Evolutionary conservation across 2,113 vertebrate species (phyloP).

Genomic region (Ailurus styani): DNA sequence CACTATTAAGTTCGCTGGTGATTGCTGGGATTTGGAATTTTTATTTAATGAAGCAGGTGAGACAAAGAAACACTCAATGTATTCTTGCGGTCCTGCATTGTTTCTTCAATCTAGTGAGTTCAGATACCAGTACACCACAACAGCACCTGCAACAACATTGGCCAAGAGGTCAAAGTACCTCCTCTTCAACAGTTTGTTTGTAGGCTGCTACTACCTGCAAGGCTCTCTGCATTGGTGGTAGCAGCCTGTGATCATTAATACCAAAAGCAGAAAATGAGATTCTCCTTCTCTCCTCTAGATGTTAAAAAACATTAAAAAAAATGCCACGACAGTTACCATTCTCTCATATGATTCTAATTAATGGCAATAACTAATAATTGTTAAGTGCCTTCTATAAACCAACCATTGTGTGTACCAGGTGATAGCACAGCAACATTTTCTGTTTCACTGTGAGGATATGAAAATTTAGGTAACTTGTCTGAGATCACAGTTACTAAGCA

Average conservation of each 20-base stretch:
- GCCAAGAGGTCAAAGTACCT: not conserved
- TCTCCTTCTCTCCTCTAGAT: not conserved
- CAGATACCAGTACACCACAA: constrained; percentile 23
- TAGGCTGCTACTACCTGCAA: constrained; percentile 34
- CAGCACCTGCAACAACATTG: constrained; percentile 9
- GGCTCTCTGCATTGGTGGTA: constrained; percentile 15
- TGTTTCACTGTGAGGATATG: not conserved
- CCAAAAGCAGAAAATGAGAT: constrained; percentile 48
- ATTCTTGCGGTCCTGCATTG: not conserved
- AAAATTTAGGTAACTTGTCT: not conserved
- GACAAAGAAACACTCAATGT: not conserved
- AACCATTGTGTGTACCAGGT: not conserved
- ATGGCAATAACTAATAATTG: not conserved
- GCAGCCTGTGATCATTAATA: constrained; percentile 19
- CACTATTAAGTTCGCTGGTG: not conserved
- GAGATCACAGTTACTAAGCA: not conserved
- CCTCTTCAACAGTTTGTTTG: constrained; percentile 8
- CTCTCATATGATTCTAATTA: not conserved
- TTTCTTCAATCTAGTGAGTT: constrained; percentile 37
- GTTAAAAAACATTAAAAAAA: not conserved
- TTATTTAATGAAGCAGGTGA: not conserved
- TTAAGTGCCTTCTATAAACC: not conserved
- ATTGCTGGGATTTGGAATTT: not conserved
- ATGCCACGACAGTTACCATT: not conserved
- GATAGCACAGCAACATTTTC: not conserved